Evolutionary conservation across 2,888 invertebrate species (phyloP).

Genomic region (Cataglyphis altisquamis): DNA sequence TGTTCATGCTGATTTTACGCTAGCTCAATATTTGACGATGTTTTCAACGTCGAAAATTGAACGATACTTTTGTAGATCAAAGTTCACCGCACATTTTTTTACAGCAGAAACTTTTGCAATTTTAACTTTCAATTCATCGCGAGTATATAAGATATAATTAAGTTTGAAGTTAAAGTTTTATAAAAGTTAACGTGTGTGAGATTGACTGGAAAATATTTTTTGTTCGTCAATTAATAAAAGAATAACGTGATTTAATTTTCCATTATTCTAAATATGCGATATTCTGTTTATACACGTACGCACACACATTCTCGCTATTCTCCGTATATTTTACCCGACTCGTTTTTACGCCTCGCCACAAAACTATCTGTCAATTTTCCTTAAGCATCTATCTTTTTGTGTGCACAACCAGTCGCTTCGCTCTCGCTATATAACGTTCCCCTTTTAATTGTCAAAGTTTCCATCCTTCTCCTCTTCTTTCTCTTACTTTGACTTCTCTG

Average conservation of each 20-base stretch:
- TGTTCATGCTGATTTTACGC: background rate
- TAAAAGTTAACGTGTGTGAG: background rate
- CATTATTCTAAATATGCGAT: background rate
- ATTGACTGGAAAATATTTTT: background rate
- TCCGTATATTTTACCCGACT: background rate
- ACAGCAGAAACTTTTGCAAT: conserved; percentile 1
- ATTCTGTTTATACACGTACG: background rate
- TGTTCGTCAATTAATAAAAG: background rate
- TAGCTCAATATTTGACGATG: background rate
- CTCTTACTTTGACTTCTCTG: conserved; percentile 1
- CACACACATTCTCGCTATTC: background rate
- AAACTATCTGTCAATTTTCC: background rate
- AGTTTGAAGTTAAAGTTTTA: background rate
- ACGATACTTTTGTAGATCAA: conserved; percentile 11
- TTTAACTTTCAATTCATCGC: background rate
- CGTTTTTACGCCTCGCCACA: background rate
- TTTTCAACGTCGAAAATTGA: background rate
- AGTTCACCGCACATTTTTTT: conserved; percentile 18
- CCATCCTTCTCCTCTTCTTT: background rate
- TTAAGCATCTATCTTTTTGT: background rate
- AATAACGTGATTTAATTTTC: background rate
- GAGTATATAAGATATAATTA: background rate
- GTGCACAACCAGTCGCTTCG: conserved; percentile 6
- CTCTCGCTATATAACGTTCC: background rate
- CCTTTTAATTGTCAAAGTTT: background rate